Base-by-base conservation (phyloP, 64 coral and sea anemone genomes). In the Montipora foliosa region DNA sequence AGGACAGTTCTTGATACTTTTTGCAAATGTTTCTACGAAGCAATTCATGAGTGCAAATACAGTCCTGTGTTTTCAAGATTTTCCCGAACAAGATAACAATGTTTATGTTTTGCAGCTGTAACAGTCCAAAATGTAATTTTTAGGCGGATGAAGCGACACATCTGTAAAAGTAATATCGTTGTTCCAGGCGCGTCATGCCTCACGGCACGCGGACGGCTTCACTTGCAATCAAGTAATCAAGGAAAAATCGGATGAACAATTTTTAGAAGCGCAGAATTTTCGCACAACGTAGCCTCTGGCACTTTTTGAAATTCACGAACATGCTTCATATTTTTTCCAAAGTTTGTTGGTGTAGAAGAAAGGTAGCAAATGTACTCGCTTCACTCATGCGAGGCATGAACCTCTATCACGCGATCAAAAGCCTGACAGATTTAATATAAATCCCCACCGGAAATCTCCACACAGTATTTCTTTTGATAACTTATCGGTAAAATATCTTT, bases 81-180 rank as follows among this genome's bases (percentile, higher is more conserved):
- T 50, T 25, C 9, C 6, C 82, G 8, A 70, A 47, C 47, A 20
- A 49, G 82, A 71, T 69, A 86, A 71, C 10, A 1, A 51, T 13
- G 60, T 72, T 86, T 49, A 86, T 86, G 53, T 51, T 86, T 64
- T 86, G 44, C 11, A 20, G 10, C 71, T 71, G n/a, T 49, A 71
- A 70, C 44, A 21, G 45, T 10, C 17, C 8, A 71, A 21, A 71
- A 71, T 67, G 12, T 9, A 37, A 71, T 50, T 86, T 70, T 49
- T 8, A 8, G 29, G 8, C 24, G 17, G 5, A 71, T 51, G 22
- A 47, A 49, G 45, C 64, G 82, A 46, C 66, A 86, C 82, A 86
- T 86, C 82, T 86, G 82, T 71, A 86, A 86, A 86, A 86, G 62
- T 86, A 86, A 86, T 86, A 86, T 11, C 0, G 11, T 71, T 86